Percentiles rank a stretch among this genome's conserved stretches.
Conservation (phyloP, 2,113 vertebrate species). For the Isichthys henryi region DNA sequence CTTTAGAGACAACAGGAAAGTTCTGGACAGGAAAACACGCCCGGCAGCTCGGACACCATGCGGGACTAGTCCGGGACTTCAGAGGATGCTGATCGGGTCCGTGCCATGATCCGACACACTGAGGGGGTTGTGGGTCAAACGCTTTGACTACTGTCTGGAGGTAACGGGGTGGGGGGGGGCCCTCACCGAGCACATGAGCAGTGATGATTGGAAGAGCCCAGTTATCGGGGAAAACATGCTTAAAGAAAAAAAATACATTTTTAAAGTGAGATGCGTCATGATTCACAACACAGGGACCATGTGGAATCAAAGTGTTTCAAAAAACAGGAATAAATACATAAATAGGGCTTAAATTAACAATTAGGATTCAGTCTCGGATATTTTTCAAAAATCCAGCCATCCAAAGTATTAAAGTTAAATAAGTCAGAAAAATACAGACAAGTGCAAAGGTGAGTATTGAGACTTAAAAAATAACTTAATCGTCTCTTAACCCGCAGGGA, state of each 20-base stretch:
- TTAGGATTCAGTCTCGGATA: neutral
- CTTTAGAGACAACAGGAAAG: neutral
- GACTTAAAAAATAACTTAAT: neutral
- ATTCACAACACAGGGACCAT: neutral
- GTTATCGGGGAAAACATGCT: neutral
- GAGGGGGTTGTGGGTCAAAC: neutral
- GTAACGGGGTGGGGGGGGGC: neutral
- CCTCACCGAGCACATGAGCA: neutral
- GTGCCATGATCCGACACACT: neutral
- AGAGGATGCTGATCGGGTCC: neutral
- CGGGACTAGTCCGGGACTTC: neutral
- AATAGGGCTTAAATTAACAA: neutral
- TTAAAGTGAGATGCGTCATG: neutral
- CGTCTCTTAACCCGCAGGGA: neutral
- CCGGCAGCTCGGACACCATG: neutral
- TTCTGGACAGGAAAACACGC: neutral
- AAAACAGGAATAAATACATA: slow-evolving; percentile 12
- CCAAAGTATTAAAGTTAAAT: neutral
- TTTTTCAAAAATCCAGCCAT: neutral
- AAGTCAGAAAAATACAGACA: neutral
- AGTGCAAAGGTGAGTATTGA: neutral
- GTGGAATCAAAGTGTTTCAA: neutral
- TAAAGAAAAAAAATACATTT: neutral
- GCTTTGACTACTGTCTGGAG: neutral
- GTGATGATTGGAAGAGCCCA: neutral